phyloP scores from a whole-genome alignment of 2,888 invertebrate species.

The Drosophila kokeensis region DNA sequence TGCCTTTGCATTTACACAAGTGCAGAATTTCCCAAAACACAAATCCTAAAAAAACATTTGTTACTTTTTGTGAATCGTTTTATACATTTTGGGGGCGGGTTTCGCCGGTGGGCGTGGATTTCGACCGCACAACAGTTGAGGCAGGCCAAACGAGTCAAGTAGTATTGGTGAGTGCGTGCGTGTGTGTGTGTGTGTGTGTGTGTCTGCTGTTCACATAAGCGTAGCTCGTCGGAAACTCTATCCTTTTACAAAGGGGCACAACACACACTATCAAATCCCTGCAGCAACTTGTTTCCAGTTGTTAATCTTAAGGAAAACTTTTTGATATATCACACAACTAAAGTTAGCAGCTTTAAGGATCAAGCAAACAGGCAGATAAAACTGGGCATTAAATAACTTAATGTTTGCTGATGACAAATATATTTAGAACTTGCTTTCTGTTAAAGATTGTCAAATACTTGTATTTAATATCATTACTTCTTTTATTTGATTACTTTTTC shows the following conservation, averaged over 20 bases:
- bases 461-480: background rate
- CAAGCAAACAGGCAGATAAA: background rate
- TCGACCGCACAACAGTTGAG: slow-evolving; percentile 59
- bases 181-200: slow-evolving; percentile 18
- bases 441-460: background rate
- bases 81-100: slow-evolving; percentile 42
- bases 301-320: slow-evolving; percentile 17
- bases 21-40: slow-evolving; percentile 84
- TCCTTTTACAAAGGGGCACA: background rate
- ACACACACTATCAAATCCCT: background rate
- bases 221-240: slow-evolving; percentile 33
- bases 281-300: background rate
- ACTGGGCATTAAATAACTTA: background rate
- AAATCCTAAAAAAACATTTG: slow-evolving; percentile 81
- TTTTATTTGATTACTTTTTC: background rate
- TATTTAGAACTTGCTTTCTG: background rate
- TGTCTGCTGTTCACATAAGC: slow-evolving; percentile 56
- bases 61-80: slow-evolving; percentile 71
- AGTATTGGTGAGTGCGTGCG: slow-evolving; percentile 31
- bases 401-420: background rate
- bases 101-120: slow-evolving; percentile 13
- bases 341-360: slow-evolving; percentile 15
- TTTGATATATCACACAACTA: background rate
- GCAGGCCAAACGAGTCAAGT: slow-evolving; percentile 52
- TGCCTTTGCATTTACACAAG: slow-evolving; percentile 81